Base-by-base conservation (phyloP, 2,888 invertebrate species). In the Dusona sp. region DNA sequence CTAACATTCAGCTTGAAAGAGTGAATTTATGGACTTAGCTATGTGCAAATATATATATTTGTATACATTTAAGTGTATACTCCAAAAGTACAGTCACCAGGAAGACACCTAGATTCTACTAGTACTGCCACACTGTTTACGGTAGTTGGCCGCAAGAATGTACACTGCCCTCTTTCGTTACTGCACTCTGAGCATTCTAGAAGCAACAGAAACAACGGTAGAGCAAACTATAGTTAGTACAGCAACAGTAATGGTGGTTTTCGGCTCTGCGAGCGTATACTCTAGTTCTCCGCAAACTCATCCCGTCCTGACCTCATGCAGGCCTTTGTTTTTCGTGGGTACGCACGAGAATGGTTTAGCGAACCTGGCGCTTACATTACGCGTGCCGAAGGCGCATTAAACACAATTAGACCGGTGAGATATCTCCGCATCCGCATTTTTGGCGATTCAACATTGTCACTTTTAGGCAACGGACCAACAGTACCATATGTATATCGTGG, bases 341-440 rank as follows among this genome's bases (percentile, higher is more conserved):
- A 91, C 90, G 64, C 65, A 77, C 33, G n/a, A 65, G 57, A 48
- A 54, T 19, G 48, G 42, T 29, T 72, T 70, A 42, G 57, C 64
- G 11, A 25, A 65, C 36, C 61, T 70, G 67, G 82, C 87, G 89
- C 90, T 93, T 93, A 93, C 92, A 93, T 93, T 93, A 93, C 92
- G 91, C 92, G 89, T 90, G 90, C 91, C 90, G 87, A 89, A 90
- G 88, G 88, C 89, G 81, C 91, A 89, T 89, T 91, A 7, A 48
- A 48, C 90, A 90, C 92, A 93, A 93, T 93, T 93, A 93, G 92
- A 92, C 92, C 92, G 82, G 92, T 92, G 92, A 93, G 90, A 93
- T 93, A 93, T 93, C 91, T 85, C 72, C 91, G 89, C 90, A 91
- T 90, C 90, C 91, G 91, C 92, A 92, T 93, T 93, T 94, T 93